Percentiles rank a stretch among this genome's conserved stretches.
phyloP scores from a whole-genome alignment of 2,113 vertebrate genomes.

The Muntiacus reevesi region DNA sequence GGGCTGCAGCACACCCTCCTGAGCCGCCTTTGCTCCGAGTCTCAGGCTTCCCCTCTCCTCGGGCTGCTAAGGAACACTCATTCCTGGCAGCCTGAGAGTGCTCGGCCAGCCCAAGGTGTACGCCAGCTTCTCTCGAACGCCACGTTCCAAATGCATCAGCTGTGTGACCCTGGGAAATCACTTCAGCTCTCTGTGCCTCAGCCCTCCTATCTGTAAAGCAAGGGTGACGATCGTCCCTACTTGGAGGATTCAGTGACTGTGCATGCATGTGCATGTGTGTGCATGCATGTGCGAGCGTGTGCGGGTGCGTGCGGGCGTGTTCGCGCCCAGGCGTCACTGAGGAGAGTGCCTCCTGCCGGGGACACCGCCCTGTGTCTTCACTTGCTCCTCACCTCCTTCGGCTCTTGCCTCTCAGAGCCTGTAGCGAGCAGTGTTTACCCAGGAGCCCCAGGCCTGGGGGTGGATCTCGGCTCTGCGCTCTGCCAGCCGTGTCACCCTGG shows the following conservation, averaged over 20 bases:
- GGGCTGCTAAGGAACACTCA: not conserved
- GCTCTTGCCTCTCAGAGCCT: not conserved
- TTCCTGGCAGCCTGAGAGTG: too few relatives aligned
- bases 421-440: not conserved
- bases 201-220: not conserved
- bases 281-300: not conserved
- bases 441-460: not conserved
- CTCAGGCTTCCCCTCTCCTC: not conserved
- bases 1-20: fast-evolving
- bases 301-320: fast-evolving
- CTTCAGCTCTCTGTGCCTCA: not conserved
- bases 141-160: not conserved
- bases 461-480: not conserved
- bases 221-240: fast-evolving
- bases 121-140: not conserved
- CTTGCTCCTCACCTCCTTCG: not conserved
- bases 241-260: not conserved
- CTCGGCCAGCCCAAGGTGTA: not conserved
- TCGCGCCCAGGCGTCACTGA: fast-evolving
- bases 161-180: not conserved
- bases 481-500: not conserved
- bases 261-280: fast-evolving
- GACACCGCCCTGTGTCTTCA: fast-evolving
- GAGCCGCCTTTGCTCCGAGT: too few relatives aligned
- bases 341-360: fast-evolving